These are phyloP conservation scores for Zaprionus kolodkinae DNA, from an alignment of 1,140 invertebrate species.

Conservation along the genomic window DNA sequence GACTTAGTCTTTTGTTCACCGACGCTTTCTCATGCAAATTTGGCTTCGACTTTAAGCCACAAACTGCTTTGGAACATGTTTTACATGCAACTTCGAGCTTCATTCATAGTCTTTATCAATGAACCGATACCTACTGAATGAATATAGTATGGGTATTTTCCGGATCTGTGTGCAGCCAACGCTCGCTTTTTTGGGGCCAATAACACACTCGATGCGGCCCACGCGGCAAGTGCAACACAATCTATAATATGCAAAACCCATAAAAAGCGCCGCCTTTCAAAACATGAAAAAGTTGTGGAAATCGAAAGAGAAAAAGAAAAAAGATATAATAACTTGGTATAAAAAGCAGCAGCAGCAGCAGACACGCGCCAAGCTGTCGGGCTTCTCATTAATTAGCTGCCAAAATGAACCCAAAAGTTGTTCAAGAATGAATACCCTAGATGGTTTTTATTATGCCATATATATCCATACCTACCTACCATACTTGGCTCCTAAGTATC, in stretches of 20 bases:
- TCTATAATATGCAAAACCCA: conserved; percentile 23
- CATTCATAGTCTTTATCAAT: conserved; percentile 63
- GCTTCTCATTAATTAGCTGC: conserved; percentile 63
- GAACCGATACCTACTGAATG: conserved; percentile 49
- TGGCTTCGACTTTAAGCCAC: conserved; percentile 11
- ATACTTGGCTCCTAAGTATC: conserved; percentile 6
- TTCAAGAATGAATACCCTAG: conserved; percentile 38
- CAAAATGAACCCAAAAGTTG: conserved; percentile 25
- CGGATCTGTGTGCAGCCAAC: conserved; percentile 45
- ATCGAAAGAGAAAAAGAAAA: conserved; percentile 10
- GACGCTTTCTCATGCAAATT: conserved; percentile 29
- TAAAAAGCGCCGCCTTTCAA: conserved; percentile 18
- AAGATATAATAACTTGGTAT: conserved; percentile 14
- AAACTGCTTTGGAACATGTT: conserved; percentile 47
- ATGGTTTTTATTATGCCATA: conserved; percentile 11
- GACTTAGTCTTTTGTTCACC: conserved; percentile 14
- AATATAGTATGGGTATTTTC: conserved; percentile 41
- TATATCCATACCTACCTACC: too few species aligned
- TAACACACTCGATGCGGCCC: conserved; percentile 26
- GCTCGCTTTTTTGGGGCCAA: conserved; percentile 49
- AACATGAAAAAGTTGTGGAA: not conserved
- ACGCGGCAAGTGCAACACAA: conserved; percentile 50
- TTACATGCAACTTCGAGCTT: conserved; percentile 24
- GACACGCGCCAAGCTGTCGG: conserved; percentile 66
- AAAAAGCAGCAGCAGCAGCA: too few species aligned